phyloP scores from a whole-genome alignment of 2,888 invertebrate genomes.

The Phortica okadai region DNA sequence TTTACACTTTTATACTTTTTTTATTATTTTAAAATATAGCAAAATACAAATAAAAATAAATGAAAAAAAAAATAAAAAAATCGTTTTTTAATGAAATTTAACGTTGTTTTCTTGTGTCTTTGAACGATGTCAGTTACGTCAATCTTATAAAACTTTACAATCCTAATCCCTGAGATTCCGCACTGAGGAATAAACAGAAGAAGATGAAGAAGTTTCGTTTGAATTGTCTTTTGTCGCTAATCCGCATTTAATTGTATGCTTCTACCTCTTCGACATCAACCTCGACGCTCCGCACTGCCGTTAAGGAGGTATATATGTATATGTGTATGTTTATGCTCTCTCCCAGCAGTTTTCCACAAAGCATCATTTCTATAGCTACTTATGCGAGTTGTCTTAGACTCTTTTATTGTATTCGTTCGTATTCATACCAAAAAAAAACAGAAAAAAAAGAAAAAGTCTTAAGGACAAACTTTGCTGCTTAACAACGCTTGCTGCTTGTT shows the following conservation, averaged over 20 bases:
- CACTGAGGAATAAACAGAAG: background rate
- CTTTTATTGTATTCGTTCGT: slow-evolving; percentile 15
- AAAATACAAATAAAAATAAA: too few species aligned
- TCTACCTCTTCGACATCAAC: background rate
- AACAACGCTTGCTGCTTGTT: slow-evolving; percentile 29
- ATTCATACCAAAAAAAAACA: background rate
- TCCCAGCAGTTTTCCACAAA: background rate
- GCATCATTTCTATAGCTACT: slow-evolving; percentile 18
- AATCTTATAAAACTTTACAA: slow-evolving; percentile 25
- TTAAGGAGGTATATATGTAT: background rate
- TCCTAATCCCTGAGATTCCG: slow-evolving; percentile 17
- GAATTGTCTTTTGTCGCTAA: slow-evolving; percentile 49
- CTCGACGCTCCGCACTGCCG: background rate
- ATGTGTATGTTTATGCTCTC: background rate
- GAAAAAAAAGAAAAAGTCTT: slow-evolving; percentile 18
- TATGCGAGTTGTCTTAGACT: slow-evolving; percentile 13
- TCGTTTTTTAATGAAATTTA: too few species aligned
- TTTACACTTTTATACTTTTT: too few species aligned
- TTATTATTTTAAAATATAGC: too few species aligned
- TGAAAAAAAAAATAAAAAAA: too few species aligned
- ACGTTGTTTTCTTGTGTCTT: background rate
- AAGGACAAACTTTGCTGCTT: slow-evolving; percentile 37
- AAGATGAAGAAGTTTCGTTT: slow-evolving; percentile 29
- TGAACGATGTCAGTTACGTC: slow-evolving; percentile 5
- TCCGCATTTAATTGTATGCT: slow-evolving; percentile 52